phyloP scores from a whole-genome alignment of 1,140 invertebrate species.

The Drosophila lacteicornis region DNA sequence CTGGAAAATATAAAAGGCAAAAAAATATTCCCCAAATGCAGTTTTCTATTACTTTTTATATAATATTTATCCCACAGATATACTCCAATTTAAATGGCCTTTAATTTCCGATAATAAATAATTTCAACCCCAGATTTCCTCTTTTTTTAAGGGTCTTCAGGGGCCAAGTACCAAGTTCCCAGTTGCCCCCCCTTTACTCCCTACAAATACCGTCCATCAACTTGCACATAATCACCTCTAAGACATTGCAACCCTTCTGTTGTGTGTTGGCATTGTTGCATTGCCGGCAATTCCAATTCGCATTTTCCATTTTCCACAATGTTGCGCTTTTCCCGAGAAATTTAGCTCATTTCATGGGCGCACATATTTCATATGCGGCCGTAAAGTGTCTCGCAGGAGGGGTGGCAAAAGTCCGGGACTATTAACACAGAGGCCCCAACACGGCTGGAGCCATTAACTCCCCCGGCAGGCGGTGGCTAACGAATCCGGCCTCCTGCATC shows the following conservation, averaged over 20 bases:
- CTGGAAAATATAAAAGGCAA: too few species aligned
- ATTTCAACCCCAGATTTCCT: background rate
- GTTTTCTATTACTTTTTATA: background rate
- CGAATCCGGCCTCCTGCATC: conserved; percentile 66
- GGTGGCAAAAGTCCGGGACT: conserved; percentile 12
- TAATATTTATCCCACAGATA: background rate
- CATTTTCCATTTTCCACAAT: conserved; percentile 79
- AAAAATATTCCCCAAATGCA: too few species aligned
- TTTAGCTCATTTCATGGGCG: conserved; percentile 75
- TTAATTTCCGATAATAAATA: background rate
- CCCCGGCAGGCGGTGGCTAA: conserved; percentile 10
- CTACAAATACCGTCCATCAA: conserved; percentile 8
- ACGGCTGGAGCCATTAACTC: conserved; percentile 40
- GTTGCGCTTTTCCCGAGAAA: conserved; percentile 81
- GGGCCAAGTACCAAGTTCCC: too few species aligned
- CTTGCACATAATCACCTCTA: conserved; percentile 29
- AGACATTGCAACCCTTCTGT: conserved; percentile 15
- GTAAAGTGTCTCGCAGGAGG: conserved; percentile 54
- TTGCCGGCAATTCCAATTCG: conserved; percentile 27
- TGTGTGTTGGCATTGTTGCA: conserved; percentile 15
- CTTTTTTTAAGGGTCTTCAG: background rate
- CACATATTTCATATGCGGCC: conserved; percentile 80
- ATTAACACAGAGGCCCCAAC: conserved; percentile 63
- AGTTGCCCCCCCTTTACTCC: background rate
- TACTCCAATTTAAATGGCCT: background rate